phyloP scores from a whole-genome alignment of 1,140 invertebrate genomes.

The Leptinotarsa lineolata region DNA sequence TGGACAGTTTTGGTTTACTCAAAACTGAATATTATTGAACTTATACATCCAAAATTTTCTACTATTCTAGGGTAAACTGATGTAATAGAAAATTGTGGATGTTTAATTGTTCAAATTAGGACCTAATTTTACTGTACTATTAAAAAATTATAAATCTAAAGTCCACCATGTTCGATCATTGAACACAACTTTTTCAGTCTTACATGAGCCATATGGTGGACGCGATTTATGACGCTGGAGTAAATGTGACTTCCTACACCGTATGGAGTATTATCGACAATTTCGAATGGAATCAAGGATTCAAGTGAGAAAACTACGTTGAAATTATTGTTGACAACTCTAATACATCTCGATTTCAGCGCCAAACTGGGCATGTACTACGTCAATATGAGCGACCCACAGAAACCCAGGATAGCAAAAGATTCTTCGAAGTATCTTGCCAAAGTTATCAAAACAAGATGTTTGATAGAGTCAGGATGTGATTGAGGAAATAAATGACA shows the following conservation, averaged over 20 bases:
- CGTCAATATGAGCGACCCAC: conserved; percentile 9
- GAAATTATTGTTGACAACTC: not conserved
- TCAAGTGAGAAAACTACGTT: conserved; percentile 10
- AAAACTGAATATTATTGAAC: too few species aligned
- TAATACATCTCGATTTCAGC: conserved; percentile 7
- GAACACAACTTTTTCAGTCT: conserved; percentile 20
- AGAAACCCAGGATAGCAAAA: conserved; percentile 5
- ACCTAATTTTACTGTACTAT: too few species aligned
- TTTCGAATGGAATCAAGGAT: conserved; percentile 25
- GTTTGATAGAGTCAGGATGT: conserved; percentile 16
- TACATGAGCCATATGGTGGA: conserved; percentile 24
- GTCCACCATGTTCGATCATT: too few species aligned
- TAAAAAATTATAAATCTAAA: too few species aligned
- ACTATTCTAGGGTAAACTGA: too few species aligned
- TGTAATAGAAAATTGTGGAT: too few species aligned
- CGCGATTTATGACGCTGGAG: conserved; percentile 19
- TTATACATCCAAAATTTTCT: too few species aligned
- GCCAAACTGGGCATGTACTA: conserved; percentile 12
- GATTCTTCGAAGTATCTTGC: conserved; percentile 17
- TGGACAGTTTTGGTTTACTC: too few species aligned
- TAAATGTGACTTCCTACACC: conserved; percentile 20
- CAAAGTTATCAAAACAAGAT: conserved; percentile 20
- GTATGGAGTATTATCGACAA: conserved; percentile 27
- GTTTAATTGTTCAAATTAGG: too few species aligned
- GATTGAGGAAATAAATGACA: not conserved